phyloP scores from a whole-genome alignment of 2,888 invertebrate species.

The Spisula solida region DNA sequence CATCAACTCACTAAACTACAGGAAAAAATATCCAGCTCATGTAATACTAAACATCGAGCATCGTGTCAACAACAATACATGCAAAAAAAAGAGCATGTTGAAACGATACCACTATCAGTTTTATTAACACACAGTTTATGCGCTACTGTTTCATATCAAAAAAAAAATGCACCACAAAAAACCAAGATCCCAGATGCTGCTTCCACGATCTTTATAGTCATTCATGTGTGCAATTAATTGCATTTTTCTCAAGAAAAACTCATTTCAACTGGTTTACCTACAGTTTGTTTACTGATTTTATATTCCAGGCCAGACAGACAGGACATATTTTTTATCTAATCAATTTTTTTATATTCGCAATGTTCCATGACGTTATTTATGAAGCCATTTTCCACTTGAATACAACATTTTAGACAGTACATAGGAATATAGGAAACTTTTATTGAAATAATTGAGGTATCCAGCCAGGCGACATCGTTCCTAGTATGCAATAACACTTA shows the following conservation, averaged over 20 bases:
- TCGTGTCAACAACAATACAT: not conserved
- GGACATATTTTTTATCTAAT: too few relatives aligned
- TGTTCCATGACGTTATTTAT: not conserved
- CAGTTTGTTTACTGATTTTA: not conserved
- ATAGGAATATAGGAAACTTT: not conserved
- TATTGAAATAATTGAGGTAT: slow-evolving; percentile 1
- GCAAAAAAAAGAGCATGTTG: not conserved
- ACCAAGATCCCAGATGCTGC: not conserved
- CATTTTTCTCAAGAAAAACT: not conserved
- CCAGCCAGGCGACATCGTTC: not conserved
- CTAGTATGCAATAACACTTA: not conserved
- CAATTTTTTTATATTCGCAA: too few relatives aligned
- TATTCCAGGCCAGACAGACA: not conserved
- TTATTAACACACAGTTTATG: not conserved
- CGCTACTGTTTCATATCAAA: not conserved
- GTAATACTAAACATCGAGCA: not conserved
- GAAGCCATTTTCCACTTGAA: not conserved
- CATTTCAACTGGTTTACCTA: not conserved
- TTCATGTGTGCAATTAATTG: slow-evolving; percentile 9
- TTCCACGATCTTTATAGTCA: not conserved
- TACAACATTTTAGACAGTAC: not conserved
- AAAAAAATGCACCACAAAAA: not conserved
- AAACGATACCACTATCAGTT: not conserved
- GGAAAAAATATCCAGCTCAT: not conserved
- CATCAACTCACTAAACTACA: not conserved